Evolutionary conservation across 2,797 vertebrate species (phyloP), one percentile per base, ranked within the genome.

Genomic region (Malacoctenus gilli): DNA sequence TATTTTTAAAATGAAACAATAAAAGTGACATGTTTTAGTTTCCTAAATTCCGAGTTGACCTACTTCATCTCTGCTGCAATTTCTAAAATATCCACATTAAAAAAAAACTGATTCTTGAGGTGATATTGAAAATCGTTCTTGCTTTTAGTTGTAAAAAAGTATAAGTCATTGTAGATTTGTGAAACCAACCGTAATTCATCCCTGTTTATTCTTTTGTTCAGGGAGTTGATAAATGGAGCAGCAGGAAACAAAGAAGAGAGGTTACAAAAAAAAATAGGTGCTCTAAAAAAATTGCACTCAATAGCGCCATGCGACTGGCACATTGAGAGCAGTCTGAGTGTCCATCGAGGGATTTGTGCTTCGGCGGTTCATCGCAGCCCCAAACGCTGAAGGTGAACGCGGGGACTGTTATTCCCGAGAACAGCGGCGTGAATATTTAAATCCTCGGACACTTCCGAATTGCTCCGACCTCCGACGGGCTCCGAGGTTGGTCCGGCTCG

Each of bases 261-360:
- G 38, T 60, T 65, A 23, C 38, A 51, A 48, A 46, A 80, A 46
- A 80, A 83, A 80, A 55, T 72, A 77, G 75, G 70, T 80, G 68
- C 68, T 79, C 70, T 79, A 72, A 78, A 82, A 25, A 82, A 8
- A 4, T 8, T 46, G 59, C 34, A 58, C 54, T 85, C 76, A 44
- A 82, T 80, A 77, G 79, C 65, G 63, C 71, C 44, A 30, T 64
- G 53, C 62, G 42, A 53, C 72, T 79, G 75, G 71, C 83, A 75
- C 35, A 77, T 73, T 82, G 64, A 80, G 68, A 77, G 59, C 68
- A 83, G 48, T 62, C 57, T 51, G 54, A 65, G 58, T 11, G 20
- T 77, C 59, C 58, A 25, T 18, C 15, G 41, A 31, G 15, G 19
- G 34, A 23, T 38, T 55, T 75, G 56, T 78, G 58, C 77, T 73